Evolutionary conservation across 2,113 vertebrate species (phyloP).

Genomic region (Melanerpes aurifrons): DNA sequence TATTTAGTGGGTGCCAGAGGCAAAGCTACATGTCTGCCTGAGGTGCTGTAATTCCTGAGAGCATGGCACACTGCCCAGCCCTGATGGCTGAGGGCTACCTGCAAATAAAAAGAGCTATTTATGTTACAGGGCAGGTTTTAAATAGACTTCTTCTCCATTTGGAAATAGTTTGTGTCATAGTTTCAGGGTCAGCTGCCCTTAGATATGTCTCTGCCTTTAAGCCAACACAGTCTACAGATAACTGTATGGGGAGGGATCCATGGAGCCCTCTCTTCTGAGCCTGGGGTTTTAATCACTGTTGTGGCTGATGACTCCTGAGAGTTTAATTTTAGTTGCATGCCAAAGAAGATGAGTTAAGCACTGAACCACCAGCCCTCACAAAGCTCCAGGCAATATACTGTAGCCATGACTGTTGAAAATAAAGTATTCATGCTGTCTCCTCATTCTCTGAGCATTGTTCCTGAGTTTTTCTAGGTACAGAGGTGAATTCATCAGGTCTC

Average conservation of each 20-base stretch:
- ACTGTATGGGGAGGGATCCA: neutral
- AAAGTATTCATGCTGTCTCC: neutral
- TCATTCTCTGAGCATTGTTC: constrained; percentile 5
- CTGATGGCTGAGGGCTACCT: constrained; percentile 34
- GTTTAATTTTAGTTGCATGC: constrained; percentile 58
- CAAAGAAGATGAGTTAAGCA: constrained; percentile 50
- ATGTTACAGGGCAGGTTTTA: constrained; percentile 50
- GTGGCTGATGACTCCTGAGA: constrained; percentile 16
- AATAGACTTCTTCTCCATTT: constrained; percentile 35
- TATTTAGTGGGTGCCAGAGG: constrained; percentile 18
- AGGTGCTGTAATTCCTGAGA: constrained; percentile 37
- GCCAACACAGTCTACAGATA: neutral
- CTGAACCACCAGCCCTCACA: constrained; percentile 29
- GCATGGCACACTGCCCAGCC: neutral
- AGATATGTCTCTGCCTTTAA: neutral
- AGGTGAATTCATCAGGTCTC: neutral
- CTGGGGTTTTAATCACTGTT: constrained; percentile 25
- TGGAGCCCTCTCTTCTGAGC: neutral
- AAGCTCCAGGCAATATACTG: constrained; percentile 1
- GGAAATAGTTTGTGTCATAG: constrained; percentile 6
- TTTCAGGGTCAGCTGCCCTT: constrained; percentile 52
- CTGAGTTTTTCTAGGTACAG: neutral
- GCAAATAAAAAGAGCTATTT: constrained; percentile 40
- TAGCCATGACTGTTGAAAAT: neutral
- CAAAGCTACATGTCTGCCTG: neutral